phyloP scores from a whole-genome alignment of 2,888 invertebrate species.

The Melieria crassipennis region DNA sequence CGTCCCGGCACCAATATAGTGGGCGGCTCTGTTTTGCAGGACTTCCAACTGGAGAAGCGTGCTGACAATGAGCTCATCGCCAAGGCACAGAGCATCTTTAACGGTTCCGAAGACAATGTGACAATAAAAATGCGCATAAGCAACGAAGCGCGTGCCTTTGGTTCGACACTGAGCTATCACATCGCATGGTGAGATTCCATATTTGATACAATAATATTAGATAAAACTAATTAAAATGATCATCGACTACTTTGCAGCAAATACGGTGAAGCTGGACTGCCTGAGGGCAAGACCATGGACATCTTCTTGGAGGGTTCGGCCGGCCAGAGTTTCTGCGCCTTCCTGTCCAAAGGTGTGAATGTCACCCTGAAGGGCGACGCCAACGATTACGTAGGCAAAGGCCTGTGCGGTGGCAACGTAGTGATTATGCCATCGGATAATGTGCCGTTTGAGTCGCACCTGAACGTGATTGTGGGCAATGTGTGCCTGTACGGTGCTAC shows the following conservation, averaged over 20 bases:
- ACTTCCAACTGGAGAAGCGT: conserved; percentile 87
- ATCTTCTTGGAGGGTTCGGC: conserved; percentile 91
- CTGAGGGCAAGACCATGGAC: conserved; percentile 78
- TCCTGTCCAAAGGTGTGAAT: conserved; percentile 88
- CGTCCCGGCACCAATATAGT: conserved; percentile 89
- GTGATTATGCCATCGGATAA: conserved; percentile 91
- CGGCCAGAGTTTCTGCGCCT: conserved; percentile 99
- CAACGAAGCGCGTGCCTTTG: conserved; percentile 94
- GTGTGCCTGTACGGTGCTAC: conserved; percentile 98
- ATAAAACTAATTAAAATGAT: neutral
- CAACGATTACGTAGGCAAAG: conserved; percentile 97
- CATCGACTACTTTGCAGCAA: conserved; percentile 69
- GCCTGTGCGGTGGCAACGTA: conserved; percentile 93
- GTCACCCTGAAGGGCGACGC: conserved; percentile 95
- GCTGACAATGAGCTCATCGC: conserved; percentile 85
- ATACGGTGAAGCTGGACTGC: conserved; percentile 87
- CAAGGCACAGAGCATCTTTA: conserved; percentile 78
- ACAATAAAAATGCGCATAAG: conserved; percentile 82
- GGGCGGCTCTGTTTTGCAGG: conserved; percentile 86
- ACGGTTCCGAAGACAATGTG: conserved; percentile 75
- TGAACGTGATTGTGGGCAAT: conserved; percentile 97
- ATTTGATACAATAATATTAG: neutral
- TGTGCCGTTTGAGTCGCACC: conserved; percentile 87
- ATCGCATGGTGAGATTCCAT: conserved; percentile 82
- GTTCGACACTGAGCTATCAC: conserved; percentile 91